These are phyloP conservation scores for Zosterops japonicus DNA, from an alignment of 2,113 vertebrate genomes.

Conservation along the genomic window DNA sequence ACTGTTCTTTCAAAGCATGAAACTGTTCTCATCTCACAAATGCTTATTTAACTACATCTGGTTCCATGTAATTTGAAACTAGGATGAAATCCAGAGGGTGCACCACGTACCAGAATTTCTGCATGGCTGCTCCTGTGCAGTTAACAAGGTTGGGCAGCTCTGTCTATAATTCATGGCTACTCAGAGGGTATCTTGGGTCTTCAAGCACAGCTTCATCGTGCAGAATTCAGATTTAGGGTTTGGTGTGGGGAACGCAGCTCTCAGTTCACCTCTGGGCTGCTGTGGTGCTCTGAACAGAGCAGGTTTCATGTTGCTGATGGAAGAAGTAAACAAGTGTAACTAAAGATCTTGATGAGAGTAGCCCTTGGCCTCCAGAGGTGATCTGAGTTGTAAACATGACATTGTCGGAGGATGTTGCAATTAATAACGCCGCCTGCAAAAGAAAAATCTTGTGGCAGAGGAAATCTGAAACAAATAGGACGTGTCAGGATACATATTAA, in stretches of 20 bases:
- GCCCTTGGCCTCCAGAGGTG: not conserved
- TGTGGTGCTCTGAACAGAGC: not conserved
- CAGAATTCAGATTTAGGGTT: not conserved
- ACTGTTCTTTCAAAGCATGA: not conserved
- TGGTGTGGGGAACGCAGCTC: not conserved
- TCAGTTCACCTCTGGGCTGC: not conserved
- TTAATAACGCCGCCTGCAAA: not conserved
- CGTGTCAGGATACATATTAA: not conserved
- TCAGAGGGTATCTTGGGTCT: slow-evolving; percentile 16
- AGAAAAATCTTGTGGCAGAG: not conserved
- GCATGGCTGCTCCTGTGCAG: not conserved
- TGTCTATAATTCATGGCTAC: slow-evolving; percentile 51
- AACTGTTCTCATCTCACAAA: not conserved
- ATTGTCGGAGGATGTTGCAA: not conserved
- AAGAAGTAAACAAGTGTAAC: not conserved
- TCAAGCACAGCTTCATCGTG: not conserved
- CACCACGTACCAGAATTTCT: not conserved
- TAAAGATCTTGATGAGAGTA: not conserved
- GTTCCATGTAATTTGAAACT: not conserved
- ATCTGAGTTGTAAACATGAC: not conserved
- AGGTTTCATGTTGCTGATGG: not conserved
- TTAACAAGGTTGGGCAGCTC: slow-evolving; percentile 37
- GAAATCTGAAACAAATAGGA: slow-evolving; percentile 18
- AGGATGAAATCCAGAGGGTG: slow-evolving; percentile 22
- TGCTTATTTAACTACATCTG: not conserved